Conservation (phyloP, 2,888 invertebrate genomes). For the Caenorhabditis japonica region DNA sequence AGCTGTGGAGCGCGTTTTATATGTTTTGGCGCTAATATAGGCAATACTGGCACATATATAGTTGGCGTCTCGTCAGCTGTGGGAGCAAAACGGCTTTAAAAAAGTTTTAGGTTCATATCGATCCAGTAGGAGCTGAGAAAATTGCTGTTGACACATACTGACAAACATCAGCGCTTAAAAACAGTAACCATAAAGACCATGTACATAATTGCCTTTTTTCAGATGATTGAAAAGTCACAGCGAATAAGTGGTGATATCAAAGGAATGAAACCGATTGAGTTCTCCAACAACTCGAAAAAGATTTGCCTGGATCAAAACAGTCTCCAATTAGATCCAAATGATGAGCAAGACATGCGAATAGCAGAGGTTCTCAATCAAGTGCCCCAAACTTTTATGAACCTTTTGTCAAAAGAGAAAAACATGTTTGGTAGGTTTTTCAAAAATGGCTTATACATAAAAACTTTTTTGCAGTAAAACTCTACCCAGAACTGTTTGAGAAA, state of each 20-base stretch:
- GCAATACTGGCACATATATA: too few species aligned
- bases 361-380: slow-evolving; percentile 58
- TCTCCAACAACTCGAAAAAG: slow-evolving; percentile 48
- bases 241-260: slow-evolving; percentile 67
- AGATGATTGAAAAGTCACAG: slow-evolving; percentile 54
- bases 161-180: too few species aligned
- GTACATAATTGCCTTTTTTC: slow-evolving; percentile 30
- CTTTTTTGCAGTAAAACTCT: slow-evolving; percentile 63
- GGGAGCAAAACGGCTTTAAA: too few species aligned
- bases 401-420: slow-evolving; percentile 69
- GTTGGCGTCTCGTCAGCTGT: too few species aligned
- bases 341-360: slow-evolving; percentile 63
- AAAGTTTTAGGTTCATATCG: too few species aligned
- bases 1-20: too few species aligned
- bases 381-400: slow-evolving; percentile 68
- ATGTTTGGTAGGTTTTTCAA: slow-evolving; percentile 48
- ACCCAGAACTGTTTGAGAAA: slow-evolving; percentile 73
- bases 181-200: too few species aligned
- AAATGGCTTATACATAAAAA: not conserved
- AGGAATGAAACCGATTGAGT: slow-evolving; percentile 64
- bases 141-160: too few species aligned
- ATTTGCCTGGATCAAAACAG: slow-evolving; percentile 42
- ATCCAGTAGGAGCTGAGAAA: too few species aligned
- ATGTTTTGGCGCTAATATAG: too few species aligned
- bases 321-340: slow-evolving; percentile 55